Base-by-base conservation (phyloP, 2,113 vertebrate species). In the Crotalus helleri region DNA sequence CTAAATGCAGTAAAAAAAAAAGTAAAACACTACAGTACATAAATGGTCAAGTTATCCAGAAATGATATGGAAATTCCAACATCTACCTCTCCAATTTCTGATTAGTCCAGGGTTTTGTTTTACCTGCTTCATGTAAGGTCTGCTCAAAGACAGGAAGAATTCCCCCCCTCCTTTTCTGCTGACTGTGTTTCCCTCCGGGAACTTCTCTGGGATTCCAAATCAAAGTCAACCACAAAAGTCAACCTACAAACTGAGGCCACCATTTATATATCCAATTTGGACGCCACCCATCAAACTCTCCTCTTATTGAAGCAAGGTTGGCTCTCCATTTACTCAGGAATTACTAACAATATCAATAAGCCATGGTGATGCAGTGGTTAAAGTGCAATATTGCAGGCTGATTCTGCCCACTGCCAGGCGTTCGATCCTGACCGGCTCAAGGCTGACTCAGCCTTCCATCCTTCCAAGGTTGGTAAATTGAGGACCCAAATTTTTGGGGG, bases 271-370 rank as follows among this genome's bases (percentile, higher is more conserved):
- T 59, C 57, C 57, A 58, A 21, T 58, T 23, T 58, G 21, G 19
- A 58, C 5, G 21, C 19, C 57, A 58, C 0, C 19, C 57, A 58
- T 58, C 57, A 21, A 7, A 59, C 2, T 58, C 57, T 58, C 21
- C 57, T 59, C 57, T 23, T 59, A 59, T 24, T 58, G 57, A 58
- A 58, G 61, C 26, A 12, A 64, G 10, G 11, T 90, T 92, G 91
- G 96, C 92, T 0, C 33, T 29, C 59, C 89, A 69, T 95, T 93
- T 93, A 89, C 85, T 93, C 93, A 92, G 92, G 92, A 93, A 92
- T 93, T 88, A 33, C 55, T 46, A 93, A 94, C 96, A 95, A 96
- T 94, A 92, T 97, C 97, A 96, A 95, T 90, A 93, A 95, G 58
- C 58, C 23, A 59, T 3, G 23, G 58, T 24, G 58, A 3, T 23